Conservation (phyloP, 37 sponge, comb jelly and placozoan genomes). For the Haliclona indistincta region DNA sequence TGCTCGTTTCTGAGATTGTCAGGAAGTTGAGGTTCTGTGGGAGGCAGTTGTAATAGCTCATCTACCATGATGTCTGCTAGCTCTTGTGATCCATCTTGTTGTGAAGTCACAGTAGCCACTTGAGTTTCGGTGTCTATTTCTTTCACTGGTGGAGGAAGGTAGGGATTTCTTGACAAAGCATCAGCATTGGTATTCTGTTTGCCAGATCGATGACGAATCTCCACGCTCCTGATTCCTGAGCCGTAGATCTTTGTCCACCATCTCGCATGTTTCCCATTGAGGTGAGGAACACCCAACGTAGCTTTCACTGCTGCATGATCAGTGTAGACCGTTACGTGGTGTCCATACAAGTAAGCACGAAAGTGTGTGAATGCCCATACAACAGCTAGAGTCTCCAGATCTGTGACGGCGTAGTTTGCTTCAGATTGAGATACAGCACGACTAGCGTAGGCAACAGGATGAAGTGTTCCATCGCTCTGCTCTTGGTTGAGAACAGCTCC, state of each 20-base stretch:
- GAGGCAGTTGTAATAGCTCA: background rate
- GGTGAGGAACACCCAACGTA: constrained; percentile 7
- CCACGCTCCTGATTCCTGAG: constrained; percentile 9
- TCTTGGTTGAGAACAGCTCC: too few relatives aligned
- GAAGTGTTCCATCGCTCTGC: constrained; percentile 14
- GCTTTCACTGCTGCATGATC: constrained; percentile 31
- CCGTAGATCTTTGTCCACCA: constrained; percentile 9
- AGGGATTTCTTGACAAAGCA: constrained; percentile 20
- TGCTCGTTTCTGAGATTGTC: too few relatives aligned
- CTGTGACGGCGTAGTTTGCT: constrained; percentile 36
- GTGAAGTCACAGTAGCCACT: background rate
- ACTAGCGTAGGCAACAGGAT: constrained; percentile 54
- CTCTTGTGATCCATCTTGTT: too few relatives aligned
- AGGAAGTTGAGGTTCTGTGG: too few relatives aligned
- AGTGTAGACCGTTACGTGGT: constrained; percentile 25
- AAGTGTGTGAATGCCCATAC: constrained; percentile 46
- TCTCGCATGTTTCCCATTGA: constrained; percentile 1
- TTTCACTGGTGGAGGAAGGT: background rate
- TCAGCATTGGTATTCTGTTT: constrained; percentile 20
- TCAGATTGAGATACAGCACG: constrained; percentile 24
- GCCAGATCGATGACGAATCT: constrained; percentile 27
- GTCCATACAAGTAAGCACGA: constrained; percentile 48
- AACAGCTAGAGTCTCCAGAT: constrained; percentile 46
- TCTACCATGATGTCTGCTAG: too few relatives aligned
- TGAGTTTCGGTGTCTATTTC: background rate